Evolutionary conservation across 2,888 invertebrate species (phyloP).

Genomic region (Actias luna): DNA sequence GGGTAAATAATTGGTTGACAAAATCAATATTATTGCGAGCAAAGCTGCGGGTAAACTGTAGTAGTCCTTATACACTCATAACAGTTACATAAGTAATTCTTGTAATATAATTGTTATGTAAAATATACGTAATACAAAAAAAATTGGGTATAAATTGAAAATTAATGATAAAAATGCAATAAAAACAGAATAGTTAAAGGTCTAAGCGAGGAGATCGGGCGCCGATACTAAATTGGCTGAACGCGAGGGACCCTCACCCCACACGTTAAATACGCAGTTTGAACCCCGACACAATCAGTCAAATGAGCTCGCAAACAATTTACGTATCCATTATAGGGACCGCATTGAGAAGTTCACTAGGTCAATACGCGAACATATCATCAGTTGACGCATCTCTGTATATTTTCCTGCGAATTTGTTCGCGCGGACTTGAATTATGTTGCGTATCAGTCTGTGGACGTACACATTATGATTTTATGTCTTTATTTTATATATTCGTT

Average conservation of each 20-base stretch:
- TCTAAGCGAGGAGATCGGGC: slow-evolving; percentile 44
- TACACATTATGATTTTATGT: too few relatives aligned
- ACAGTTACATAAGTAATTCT: too few relatives aligned
- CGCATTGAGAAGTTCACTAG: slow-evolving; percentile 53
- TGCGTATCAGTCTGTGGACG: too few relatives aligned
- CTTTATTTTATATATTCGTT: too few relatives aligned
- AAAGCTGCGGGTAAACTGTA: too few relatives aligned
- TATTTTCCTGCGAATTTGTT: too few relatives aligned
- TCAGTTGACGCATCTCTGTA: too few relatives aligned
- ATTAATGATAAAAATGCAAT: neutral
- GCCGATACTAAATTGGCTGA: slow-evolving; percentile 69
- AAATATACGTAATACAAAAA: neutral
- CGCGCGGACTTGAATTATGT: too few relatives aligned
- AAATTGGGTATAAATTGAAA: neutral
- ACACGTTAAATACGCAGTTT: slow-evolving; percentile 80
- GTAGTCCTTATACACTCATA: too few relatives aligned
- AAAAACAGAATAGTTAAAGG: slow-evolving; percentile 61
- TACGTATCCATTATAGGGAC: slow-evolving; percentile 66
- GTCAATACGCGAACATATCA: slow-evolving; percentile 38
- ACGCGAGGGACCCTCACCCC: slow-evolving; percentile 67
- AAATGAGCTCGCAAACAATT: slow-evolving; percentile 79
- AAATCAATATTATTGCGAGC: too few relatives aligned
- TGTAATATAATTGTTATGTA: too few relatives aligned
- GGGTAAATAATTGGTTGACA: too few relatives aligned
- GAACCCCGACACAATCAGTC: slow-evolving; percentile 72